Percentiles rank a stretch among this genome's conserved stretches.
These are phyloP conservation scores for Bombus consobrinus DNA, from an alignment of 1,140 invertebrate genomes.

Conservation along the genomic window DNA sequence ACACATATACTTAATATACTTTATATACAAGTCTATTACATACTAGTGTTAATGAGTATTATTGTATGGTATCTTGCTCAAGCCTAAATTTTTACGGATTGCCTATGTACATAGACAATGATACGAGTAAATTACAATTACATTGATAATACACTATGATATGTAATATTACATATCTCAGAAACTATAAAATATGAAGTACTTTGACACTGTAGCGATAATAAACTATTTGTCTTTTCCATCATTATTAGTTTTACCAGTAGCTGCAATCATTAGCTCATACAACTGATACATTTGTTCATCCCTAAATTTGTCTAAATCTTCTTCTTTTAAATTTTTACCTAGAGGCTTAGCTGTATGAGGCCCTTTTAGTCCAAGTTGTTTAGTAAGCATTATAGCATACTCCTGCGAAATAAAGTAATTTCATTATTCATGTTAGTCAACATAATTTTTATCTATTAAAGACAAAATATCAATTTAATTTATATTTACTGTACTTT, in stretches of 20 bases:
- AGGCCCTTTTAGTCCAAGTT: conserved; percentile 86
- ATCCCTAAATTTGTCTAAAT: conserved; percentile 89
- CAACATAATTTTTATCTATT: not conserved
- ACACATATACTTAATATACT: not conserved
- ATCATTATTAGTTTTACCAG: conserved; percentile 61
- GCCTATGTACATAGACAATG: conserved; percentile 2
- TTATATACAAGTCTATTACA: not conserved
- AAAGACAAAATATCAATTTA: not conserved
- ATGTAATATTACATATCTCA: not conserved
- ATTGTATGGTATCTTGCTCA: not conserved
- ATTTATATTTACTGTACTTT: not conserved
- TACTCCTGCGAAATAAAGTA: conserved; percentile 86
- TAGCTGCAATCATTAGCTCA: conserved; percentile 90
- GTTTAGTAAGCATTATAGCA: conserved; percentile 88
- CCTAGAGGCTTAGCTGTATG: conserved; percentile 85
- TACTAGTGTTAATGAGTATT: not conserved
- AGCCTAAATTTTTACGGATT: not conserved
- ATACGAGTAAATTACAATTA: not conserved
- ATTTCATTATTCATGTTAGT: not conserved
- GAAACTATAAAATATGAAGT: not conserved
- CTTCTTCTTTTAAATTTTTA: conserved; percentile 83
- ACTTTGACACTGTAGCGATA: not conserved
- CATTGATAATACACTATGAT: not conserved
- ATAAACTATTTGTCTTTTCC: conserved; percentile 2
- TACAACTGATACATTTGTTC: conserved; percentile 93